Conservation (phyloP, 2,797 vertebrate genomes). For the Otolemur crassicaudatus region DNA sequence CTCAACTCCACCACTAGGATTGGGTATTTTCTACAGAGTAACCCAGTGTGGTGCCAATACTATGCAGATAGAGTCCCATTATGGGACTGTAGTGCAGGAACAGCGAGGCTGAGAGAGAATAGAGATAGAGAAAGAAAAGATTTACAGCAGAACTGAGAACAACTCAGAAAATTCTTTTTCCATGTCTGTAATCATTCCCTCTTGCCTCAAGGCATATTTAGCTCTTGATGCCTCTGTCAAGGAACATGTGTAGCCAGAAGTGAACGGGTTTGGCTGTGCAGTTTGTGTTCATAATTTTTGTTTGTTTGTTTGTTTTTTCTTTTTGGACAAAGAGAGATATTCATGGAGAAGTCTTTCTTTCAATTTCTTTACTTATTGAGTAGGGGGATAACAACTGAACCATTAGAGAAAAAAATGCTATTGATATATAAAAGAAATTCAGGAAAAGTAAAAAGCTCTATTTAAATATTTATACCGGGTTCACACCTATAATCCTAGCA, state of each 20-base stretch:
- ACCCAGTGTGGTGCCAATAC: not conserved
- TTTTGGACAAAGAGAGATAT: not conserved
- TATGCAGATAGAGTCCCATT: not conserved
- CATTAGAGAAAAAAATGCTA: not conserved
- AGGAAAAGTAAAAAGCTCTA: not conserved
- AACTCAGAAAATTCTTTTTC: not conserved
- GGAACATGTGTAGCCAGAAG: not conserved
- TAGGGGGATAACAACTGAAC: not conserved
- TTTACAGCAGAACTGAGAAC: not conserved
- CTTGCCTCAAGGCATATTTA: not conserved
- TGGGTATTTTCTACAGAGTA: not conserved
- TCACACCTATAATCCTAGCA: not conserved
- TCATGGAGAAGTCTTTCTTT: not conserved
- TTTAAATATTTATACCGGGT: not conserved
- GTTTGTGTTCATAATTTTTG: not conserved
- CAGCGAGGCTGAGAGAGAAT: not conserved
- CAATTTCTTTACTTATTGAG: not conserved
- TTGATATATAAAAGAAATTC: not conserved
- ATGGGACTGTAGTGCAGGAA: not conserved
- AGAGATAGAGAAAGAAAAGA: not conserved
- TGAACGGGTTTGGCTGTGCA: not conserved
- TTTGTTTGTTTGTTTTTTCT: constrained; percentile 8
- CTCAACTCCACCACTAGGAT: not conserved
- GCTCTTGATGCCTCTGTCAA: not conserved
- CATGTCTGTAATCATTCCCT: not conserved